phyloP scores from a whole-genome alignment of 2,797 vertebrate species.

The Varecia variegata region DNA sequence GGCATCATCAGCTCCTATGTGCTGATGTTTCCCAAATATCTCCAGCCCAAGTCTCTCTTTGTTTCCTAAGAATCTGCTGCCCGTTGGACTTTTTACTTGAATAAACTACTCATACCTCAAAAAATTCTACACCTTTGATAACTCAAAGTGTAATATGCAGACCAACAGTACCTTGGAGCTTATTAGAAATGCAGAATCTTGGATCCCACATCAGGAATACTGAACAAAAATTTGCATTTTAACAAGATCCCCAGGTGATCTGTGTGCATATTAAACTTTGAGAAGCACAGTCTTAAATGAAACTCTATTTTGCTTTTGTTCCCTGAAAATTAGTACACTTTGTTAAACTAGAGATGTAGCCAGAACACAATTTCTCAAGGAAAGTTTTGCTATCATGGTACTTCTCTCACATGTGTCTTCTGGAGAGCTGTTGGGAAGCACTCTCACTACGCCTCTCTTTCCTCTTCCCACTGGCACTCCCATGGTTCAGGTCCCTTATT shows the following conservation, averaged over 20 bases:
- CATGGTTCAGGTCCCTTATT: not conserved
- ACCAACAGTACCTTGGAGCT: not conserved
- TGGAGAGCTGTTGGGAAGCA: not conserved
- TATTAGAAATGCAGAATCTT: slow-evolving; percentile 9
- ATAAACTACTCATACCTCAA: not conserved
- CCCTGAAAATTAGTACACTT: not conserved
- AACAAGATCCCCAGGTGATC: not conserved
- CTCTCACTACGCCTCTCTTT: not conserved
- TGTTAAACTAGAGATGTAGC: not conserved
- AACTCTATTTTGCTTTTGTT: slow-evolving; percentile 15
- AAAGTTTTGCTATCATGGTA: not conserved
- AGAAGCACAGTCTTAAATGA: not conserved
- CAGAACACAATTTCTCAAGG: not conserved
- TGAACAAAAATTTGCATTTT: slow-evolving; percentile 7
- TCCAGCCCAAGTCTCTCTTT: not conserved
- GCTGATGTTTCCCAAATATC: not conserved
- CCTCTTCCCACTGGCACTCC: not conserved
- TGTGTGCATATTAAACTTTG: not conserved
- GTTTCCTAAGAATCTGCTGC: not conserved
- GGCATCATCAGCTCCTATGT: not conserved
- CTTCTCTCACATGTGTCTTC: not conserved
- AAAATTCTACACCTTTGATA: not conserved
- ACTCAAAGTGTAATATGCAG: not conserved
- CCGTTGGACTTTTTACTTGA: not conserved
- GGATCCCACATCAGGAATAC: not conserved